Evolutionary conservation across 53 echinoderm and acorn worm species (phyloP).

Genomic region (Luidia sarsii): DNA sequence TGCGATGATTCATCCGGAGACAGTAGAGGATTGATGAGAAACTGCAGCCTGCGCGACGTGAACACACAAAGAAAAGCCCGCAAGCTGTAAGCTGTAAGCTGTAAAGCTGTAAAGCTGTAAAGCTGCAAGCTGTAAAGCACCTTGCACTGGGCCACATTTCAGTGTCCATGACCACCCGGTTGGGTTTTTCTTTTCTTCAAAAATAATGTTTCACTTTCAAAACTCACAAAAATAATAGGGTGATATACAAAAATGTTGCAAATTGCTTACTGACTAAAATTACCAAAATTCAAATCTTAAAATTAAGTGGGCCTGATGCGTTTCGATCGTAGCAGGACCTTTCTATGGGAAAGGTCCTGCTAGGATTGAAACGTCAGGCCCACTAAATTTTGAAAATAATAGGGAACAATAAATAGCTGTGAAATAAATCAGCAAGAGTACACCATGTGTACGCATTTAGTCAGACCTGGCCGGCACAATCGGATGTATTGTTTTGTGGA

Average conservation of each 20-base stretch:
- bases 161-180: background rate
- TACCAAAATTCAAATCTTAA: too few relatives aligned
- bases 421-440: too few relatives aligned
- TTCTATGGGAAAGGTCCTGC: too few relatives aligned
- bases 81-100: background rate
- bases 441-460: background rate
- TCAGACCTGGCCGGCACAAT: background rate
- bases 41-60: background rate
- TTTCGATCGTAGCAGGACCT: too few relatives aligned
- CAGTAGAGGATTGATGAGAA: constrained; percentile 15
- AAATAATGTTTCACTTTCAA: background rate
- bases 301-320: too few relatives aligned
- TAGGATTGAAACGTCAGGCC: too few relatives aligned
- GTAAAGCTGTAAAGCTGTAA: background rate
- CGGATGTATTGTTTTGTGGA: background rate
- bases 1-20: constrained; percentile 16
- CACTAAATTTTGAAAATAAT: too few relatives aligned
- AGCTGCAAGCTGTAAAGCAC: background rate
- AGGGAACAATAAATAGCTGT: too few relatives aligned
- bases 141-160: too few relatives aligned
- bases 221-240: too few relatives aligned
- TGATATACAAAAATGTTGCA: too few relatives aligned
- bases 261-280: too few relatives aligned
- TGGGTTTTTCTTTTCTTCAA: background rate
- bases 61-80: background rate